Percentiles rank a stretch among this genome's conserved stretches.
These are phyloP conservation scores for Sylvilagus floridanus DNA, from an alignment of 2,797 vertebrate genomes.

Conservation along the genomic window DNA sequence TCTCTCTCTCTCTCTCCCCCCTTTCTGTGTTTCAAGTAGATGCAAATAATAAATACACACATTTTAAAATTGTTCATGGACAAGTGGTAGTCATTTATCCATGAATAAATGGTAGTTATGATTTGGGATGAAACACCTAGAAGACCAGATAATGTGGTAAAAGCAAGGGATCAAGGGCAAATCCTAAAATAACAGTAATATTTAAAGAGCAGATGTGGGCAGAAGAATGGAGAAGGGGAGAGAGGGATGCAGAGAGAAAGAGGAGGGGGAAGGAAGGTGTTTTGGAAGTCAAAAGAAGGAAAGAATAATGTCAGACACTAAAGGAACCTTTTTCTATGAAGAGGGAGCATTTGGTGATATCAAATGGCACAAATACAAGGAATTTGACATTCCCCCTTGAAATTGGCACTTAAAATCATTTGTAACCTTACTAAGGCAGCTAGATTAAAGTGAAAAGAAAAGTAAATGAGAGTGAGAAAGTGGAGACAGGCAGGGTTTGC, in stretches of 20 bases:
- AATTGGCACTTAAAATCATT: background rate
- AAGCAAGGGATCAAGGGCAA: background rate
- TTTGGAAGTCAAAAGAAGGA: background rate
- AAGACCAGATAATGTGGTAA: background rate
- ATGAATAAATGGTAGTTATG: background rate
- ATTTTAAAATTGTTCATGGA: no score
- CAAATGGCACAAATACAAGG: constrained; percentile 4
- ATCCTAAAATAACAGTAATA: background rate
- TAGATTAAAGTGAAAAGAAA: constrained; percentile 33
- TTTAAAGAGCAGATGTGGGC: background rate
- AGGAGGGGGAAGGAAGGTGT: background rate
- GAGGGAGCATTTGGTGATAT: background rate
- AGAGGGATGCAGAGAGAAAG: background rate
- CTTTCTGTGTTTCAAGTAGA: no score
- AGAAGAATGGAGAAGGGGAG: background rate
- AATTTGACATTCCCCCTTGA: constrained; percentile 31
- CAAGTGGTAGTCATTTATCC: background rate
- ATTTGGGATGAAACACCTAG: background rate
- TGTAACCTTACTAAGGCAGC: background rate
- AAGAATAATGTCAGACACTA: background rate
- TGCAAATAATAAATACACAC: no score
- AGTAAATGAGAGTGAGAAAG: background rate
- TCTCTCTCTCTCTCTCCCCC: no score
- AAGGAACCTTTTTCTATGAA: constrained; percentile 22
- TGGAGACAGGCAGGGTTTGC: background rate